A percentile compares a stretch with the other conserved stretches of the same genome.
Conservation (phyloP, 2,797 vertebrate species). For the Bradypodion ventrale region DNA sequence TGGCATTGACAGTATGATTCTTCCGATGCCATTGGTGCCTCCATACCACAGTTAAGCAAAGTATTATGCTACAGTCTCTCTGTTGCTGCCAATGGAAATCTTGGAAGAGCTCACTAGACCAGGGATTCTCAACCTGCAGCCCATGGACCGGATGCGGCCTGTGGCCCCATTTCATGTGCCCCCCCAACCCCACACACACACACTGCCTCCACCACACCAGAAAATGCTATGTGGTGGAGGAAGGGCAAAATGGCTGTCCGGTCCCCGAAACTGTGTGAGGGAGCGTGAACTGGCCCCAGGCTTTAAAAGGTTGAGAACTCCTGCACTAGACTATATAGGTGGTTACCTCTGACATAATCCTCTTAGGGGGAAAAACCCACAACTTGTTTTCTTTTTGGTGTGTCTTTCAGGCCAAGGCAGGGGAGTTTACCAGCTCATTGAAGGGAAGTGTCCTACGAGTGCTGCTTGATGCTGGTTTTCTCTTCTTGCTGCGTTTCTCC, state of each 20-base stretch:
- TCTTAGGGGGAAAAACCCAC: too few species aligned
- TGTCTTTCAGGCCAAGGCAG: slow-evolving; percentile 81
- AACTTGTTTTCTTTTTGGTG: slow-evolving; percentile 15
- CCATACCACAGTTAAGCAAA: not conserved
- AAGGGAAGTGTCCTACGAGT: slow-evolving; percentile 82
- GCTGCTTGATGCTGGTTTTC: slow-evolving; percentile 92
- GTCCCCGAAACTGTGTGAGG: too few species aligned
- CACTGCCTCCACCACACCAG: too few species aligned
- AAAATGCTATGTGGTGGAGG: too few species aligned
- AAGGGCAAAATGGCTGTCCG: too few species aligned
- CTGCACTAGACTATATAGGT: too few species aligned
- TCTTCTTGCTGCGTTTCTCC: slow-evolving; percentile 93
- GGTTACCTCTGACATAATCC: not conserved
- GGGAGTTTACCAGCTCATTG: slow-evolving; percentile 80
- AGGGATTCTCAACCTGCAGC: too few species aligned
- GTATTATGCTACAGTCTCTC: not conserved
- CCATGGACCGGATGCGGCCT: too few species aligned
- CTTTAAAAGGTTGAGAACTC: too few species aligned
- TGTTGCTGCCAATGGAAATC: not conserved
- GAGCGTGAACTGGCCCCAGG: too few species aligned
- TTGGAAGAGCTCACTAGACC: not conserved
- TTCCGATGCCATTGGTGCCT: not conserved
- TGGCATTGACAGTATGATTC: not conserved
- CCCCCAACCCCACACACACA: too few species aligned
- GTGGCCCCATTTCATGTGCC: too few species aligned